These are phyloP conservation scores for Coremacera marginata DNA, from an alignment of 2,888 invertebrate species.

Conservation along the genomic window DNA sequence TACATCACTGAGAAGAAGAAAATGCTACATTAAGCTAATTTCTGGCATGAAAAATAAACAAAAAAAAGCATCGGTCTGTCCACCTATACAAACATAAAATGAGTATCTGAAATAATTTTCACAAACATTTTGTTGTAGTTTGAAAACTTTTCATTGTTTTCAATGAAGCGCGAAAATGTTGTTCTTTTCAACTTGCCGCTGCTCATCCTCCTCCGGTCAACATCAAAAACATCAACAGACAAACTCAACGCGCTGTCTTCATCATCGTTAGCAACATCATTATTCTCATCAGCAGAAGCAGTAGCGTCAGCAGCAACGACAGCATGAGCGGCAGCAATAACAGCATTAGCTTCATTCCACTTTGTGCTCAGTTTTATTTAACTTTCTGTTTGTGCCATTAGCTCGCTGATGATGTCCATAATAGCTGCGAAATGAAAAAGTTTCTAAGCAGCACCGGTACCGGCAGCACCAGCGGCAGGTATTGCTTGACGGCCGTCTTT, in stretches of 20 bases:
- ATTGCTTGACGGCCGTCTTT: neutral
- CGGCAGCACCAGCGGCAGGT: constrained; percentile 6
- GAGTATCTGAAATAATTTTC: constrained; percentile 18
- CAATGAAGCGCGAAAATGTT: constrained; percentile 24
- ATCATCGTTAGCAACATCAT: neutral
- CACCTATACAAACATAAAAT: constrained; percentile 23
- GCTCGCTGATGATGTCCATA: constrained; percentile 20
- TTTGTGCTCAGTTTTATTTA: neutral
- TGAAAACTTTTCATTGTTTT: constrained; percentile 12
- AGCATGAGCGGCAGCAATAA: neutral
- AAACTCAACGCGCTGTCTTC: neutral
- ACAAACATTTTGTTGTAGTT: neutral
- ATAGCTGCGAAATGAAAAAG: constrained; percentile 17
- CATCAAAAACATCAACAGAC: too few relatives aligned
- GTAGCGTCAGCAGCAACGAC: neutral
- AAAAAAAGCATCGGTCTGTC: neutral
- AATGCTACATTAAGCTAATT: neutral
- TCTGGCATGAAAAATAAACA: neutral
- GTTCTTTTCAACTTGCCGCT: constrained; percentile 3
- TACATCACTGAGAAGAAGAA: neutral
- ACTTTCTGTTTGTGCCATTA: constrained; percentile 23
- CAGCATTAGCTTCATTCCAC: neutral
- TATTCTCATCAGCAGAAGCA: constrained; percentile 12
- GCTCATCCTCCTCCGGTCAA: neutral
- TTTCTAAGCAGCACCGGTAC: neutral